Base-by-base conservation (phyloP, 1,140 invertebrate species). In the Halesus radiatus region DNA sequence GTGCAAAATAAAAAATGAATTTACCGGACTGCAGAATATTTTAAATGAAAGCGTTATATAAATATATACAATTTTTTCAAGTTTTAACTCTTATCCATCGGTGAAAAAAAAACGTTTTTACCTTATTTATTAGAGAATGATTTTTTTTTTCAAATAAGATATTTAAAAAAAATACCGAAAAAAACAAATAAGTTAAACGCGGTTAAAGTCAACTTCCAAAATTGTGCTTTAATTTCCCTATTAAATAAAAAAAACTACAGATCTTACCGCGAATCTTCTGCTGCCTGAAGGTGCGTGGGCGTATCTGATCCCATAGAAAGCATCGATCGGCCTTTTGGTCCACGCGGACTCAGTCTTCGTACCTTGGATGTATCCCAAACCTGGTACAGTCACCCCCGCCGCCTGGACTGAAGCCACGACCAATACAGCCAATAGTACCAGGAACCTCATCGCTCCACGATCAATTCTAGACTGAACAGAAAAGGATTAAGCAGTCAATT, bases 181-280 rank as follows among this genome's bases (percentile, higher is more conserved):
- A 32, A 5, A 5, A 32, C 0, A 6, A 32, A 32, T 6, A 32
- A 5, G 7, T 5, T 6, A 32, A 3, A 7, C 4, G 4, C 5
- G 32, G 2, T 7, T 32, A 7, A 32, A 32, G 32, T 32, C 0
- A 32, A 32, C 32, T 32, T 32, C 32, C 4, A 32, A 5, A 32
- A n/a, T n/a, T 32, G 32, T 32, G 4, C 4, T 13, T 13, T 8
- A 13, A 45, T 0, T 0, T 45, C 13, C 7, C 10, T 37, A 8
- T 13, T 1, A 13, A 45, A 45, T 13, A 10, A 8, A 13, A 13
- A 13, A 45, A 45, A 8, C 0, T 45, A 78, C 22, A 18, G 3
- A 29, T 18, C 29, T 60, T 76, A 81, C 80, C 75, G 72, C 58
- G 53, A 81, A 81, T 77, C 80, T 58, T 18, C 75, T 45, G 7